phyloP scores from a whole-genome alignment of 1,140 invertebrate species.

The Zaprionus camerounensis region DNA sequence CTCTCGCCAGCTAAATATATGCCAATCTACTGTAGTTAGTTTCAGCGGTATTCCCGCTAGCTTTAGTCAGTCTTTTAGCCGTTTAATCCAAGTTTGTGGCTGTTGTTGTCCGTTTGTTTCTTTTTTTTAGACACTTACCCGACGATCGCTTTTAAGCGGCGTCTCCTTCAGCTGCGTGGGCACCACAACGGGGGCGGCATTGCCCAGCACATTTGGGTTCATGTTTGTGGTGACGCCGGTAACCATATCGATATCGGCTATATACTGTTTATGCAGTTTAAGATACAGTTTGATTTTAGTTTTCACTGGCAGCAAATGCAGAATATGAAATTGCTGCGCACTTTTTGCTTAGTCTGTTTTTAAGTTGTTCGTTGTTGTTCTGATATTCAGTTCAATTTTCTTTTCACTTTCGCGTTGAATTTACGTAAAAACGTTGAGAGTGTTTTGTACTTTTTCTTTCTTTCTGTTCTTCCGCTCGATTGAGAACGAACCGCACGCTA shows the following conservation, averaged over 20 bases:
- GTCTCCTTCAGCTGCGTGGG: slow-evolving; percentile 73
- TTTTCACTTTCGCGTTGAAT: slow-evolving; percentile 66
- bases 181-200: slow-evolving; percentile 55
- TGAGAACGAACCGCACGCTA: slow-evolving; percentile 67
- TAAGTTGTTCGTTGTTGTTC: slow-evolving; percentile 20
- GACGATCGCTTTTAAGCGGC: slow-evolving; percentile 81
- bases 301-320: slow-evolving; percentile 59
- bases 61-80: neutral
- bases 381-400: slow-evolving; percentile 29
- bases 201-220: slow-evolving; percentile 73
- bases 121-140: slow-evolving; percentile 72
- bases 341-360: slow-evolving; percentile 28
- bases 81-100: slow-evolving; percentile 32
- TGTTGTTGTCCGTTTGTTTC: slow-evolving; percentile 9
- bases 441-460: neutral
- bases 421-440: slow-evolving; percentile 56
- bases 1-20: too few species aligned
- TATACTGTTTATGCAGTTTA: slow-evolving; percentile 72
- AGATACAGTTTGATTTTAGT: slow-evolving; percentile 66
- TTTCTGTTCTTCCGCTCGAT: slow-evolving; percentile 34
- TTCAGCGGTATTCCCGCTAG: too few species aligned
- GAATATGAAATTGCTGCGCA: slow-evolving; percentile 50
- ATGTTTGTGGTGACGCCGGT: slow-evolving; percentile 79
- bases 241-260: slow-evolving; percentile 76
- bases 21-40: too few species aligned